Percentiles rank a stretch among this genome's conserved stretches.
Evolutionary conservation across 2,113 vertebrate genomes (phyloP).

Genomic region (Synodontis membranacea): DNA sequence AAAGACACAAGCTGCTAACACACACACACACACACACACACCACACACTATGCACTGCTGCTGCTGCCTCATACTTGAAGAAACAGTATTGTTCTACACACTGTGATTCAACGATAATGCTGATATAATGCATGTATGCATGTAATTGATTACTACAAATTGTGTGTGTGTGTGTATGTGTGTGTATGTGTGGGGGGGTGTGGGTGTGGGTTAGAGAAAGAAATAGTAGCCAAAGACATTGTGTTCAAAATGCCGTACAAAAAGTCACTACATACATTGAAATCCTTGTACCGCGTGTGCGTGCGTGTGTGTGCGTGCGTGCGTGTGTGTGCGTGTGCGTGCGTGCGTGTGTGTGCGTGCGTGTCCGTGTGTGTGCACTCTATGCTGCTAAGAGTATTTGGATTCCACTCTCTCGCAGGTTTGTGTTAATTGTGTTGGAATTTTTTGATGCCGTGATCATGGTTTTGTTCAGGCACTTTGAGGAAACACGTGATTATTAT

Average conservation of each 20-base stretch:
- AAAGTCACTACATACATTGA: too few species aligned
- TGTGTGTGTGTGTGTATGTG: slow-evolving; percentile 7
- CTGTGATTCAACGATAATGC: not conserved
- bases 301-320: not conserved
- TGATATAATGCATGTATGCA: not conserved
- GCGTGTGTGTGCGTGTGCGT: not conserved
- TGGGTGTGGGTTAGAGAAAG: not conserved
- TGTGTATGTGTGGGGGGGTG: slow-evolving; percentile 3
- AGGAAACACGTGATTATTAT: not conserved
- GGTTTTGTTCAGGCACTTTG: not conserved
- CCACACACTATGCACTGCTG: not conserved
- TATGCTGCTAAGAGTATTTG: not conserved
- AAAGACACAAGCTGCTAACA: slow-evolving; percentile 17
- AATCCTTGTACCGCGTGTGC: not conserved
- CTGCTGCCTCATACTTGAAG: not conserved
- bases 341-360: not conserved
- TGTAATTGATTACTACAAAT: not conserved
- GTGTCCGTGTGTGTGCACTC: not conserved
- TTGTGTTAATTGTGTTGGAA: not conserved
- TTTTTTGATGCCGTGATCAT: not conserved
- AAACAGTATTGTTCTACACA: not conserved
- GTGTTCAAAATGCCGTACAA: not conserved
- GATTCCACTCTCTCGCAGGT: not conserved
- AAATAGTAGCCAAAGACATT: not conserved
- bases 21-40: not conserved